phyloP scores from a whole-genome alignment of 2,113 vertebrate species.

The Montifringilla adamsi region DNA sequence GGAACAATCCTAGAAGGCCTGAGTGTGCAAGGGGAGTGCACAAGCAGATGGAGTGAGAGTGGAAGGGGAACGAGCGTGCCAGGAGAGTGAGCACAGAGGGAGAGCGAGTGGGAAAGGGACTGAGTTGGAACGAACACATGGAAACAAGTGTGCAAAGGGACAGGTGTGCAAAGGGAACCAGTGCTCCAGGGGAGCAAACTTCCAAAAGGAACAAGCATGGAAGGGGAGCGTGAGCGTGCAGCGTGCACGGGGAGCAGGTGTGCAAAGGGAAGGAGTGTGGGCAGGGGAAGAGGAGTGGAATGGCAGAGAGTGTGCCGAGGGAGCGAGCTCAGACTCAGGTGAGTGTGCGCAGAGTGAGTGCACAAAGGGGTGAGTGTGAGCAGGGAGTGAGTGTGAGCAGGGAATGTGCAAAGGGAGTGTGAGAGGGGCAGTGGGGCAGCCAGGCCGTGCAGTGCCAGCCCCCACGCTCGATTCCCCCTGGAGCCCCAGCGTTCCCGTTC shows the following conservation, averaged over 20 bases:
- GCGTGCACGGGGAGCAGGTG: fast-evolving
- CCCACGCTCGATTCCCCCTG: fast-evolving
- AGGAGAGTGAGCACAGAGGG: not conserved
- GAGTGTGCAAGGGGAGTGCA: not conserved
- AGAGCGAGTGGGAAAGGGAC: fast-evolving
- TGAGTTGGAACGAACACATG: fast-evolving
- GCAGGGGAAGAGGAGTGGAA: no score
- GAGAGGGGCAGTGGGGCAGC: not conserved
- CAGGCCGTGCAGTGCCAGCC: not conserved
- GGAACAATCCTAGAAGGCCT: not conserved
- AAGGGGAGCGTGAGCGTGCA: not conserved
- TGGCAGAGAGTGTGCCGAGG: not conserved
- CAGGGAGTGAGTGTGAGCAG: not conserved
- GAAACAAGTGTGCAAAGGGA: not conserved
- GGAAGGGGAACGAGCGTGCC: not conserved
- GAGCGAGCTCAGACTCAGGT: not conserved
- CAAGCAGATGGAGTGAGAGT: not conserved
- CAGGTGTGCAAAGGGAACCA: not conserved
- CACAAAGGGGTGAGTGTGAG: not conserved
- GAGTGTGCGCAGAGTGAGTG: not conserved
- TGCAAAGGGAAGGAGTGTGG: not conserved
- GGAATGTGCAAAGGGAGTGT: not conserved
- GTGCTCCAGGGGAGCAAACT: not conserved
- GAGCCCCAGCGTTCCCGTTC: not conserved
- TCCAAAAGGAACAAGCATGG: not conserved